Base-by-base conservation (phyloP, 1,140 invertebrate genomes). In the Ectropis grisescens region DNA sequence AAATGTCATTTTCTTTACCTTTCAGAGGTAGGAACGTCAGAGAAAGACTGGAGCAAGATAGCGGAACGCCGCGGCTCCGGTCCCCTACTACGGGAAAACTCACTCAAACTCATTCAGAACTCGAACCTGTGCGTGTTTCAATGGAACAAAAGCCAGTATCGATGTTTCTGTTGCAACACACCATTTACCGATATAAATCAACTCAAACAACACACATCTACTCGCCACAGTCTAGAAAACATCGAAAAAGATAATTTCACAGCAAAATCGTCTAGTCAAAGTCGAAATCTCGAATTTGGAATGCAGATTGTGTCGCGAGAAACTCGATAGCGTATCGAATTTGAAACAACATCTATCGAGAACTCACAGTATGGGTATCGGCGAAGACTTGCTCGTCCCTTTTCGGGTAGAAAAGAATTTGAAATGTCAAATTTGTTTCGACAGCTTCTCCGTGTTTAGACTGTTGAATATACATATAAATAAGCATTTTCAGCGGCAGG, bases 381-480 rank as follows among this genome's bases (percentile, higher is more conserved):
- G 42, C 0, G 69, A 65, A 6, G 54, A 67, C 27, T 33, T 76
- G 11, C 29, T 80, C 8, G 57, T 76, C 0, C 66, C 70, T 0
- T 80, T 71, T 23, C 72, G 72, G 46, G 53, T 80, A 7, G 44
- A 60, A 15, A 41, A 36, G 0, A 32, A 46, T 2, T 33, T 75
- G 2, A 34, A 52, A 13, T 80, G 75, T 33, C 75, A 78, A 28
- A 47, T 78, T n/a, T 80, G 75, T 27, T 23, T 3, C 0, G 57
- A 75, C 27, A 41, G 12, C 0, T 80, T 74, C 10, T 40, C 30
- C 2, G 23, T 55, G 6, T 80, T 80, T 29, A 33, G 64, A 15
- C 24, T 59, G 3, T 35, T 80, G n/a, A 76, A 72, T 13, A 66
- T 75, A 7, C 75, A 80, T 16, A 58, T 78, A 33, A 76, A 76